phyloP scores from a whole-genome alignment of 2,888 invertebrate genomes.

The Dynastes tityus region DNA sequence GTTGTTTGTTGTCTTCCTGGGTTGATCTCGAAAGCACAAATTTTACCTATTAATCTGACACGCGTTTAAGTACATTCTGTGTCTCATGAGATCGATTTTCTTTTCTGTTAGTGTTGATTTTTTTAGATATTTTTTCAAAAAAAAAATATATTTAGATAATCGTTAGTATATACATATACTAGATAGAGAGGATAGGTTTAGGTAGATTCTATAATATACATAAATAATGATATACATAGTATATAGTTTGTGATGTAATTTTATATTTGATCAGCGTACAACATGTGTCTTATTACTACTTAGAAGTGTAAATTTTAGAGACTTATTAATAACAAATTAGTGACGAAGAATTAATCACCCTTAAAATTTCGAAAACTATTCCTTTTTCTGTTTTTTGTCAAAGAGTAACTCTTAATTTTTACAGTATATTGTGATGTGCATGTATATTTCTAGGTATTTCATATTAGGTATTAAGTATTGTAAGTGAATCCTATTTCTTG shows the following conservation, averaged over 20 bases:
- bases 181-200: constrained; percentile 29
- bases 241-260: constrained; percentile 54
- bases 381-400: constrained; percentile 33
- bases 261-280: constrained; percentile 62
- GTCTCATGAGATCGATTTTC: constrained; percentile 50
- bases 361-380: no score
- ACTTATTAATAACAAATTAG: constrained; percentile 40
- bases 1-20: constrained; percentile 66
- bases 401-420: constrained; percentile 50
- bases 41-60: constrained; percentile 47
- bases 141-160: constrained; percentile 31
- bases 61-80: constrained; percentile 50
- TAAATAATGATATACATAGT: constrained; percentile 48
- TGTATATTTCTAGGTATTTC: constrained; percentile 58
- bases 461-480: constrained; percentile 54
- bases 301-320: constrained; percentile 63
- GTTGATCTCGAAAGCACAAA: constrained; percentile 69
- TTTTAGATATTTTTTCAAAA: constrained; percentile 47
- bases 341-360: constrained; percentile 32
- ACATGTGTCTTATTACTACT: constrained; percentile 68
- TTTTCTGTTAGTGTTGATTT: constrained; percentile 28
- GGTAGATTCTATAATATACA: constrained; percentile 39
- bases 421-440: constrained; percentile 57
- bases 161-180: constrained; percentile 19
- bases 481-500: constrained; percentile 52